Evolutionary conservation across 2,797 vertebrate genomes (phyloP).

Genomic region (Hirundo rustica): DNA sequence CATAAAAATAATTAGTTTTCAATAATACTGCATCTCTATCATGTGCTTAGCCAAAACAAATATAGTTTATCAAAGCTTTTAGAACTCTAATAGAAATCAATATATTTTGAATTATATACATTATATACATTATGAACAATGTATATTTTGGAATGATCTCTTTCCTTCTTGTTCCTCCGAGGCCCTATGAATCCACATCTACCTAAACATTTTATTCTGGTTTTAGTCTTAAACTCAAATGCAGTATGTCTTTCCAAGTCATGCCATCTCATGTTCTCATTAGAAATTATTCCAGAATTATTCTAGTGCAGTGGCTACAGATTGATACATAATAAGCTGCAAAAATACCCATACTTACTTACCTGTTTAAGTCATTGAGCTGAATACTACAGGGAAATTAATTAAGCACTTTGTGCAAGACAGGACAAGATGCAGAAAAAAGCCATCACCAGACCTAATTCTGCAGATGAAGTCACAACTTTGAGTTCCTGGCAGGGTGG

Average conservation of each 20-base stretch:
- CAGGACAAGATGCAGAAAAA: background rate
- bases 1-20: background rate
- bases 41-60: background rate
- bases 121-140: no score
- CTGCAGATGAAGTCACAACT: background rate
- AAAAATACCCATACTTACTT: background rate
- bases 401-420: background rate
- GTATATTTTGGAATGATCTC: background rate
- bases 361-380: background rate
- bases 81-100: background rate
- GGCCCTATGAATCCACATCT: background rate
- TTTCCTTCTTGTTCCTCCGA: background rate
- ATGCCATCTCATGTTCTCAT: background rate
- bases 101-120: background rate
- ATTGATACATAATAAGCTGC: background rate
- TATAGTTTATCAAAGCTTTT: background rate
- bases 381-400: background rate
- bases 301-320: background rate
- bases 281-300: background rate
- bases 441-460: background rate
- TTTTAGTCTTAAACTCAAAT: background rate
- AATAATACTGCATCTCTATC: background rate
- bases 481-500: background rate
- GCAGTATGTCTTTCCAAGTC: background rate
- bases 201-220: background rate